Conservation (phyloP, 2,797 vertebrate species). For the Graptemys geographica region DNA sequence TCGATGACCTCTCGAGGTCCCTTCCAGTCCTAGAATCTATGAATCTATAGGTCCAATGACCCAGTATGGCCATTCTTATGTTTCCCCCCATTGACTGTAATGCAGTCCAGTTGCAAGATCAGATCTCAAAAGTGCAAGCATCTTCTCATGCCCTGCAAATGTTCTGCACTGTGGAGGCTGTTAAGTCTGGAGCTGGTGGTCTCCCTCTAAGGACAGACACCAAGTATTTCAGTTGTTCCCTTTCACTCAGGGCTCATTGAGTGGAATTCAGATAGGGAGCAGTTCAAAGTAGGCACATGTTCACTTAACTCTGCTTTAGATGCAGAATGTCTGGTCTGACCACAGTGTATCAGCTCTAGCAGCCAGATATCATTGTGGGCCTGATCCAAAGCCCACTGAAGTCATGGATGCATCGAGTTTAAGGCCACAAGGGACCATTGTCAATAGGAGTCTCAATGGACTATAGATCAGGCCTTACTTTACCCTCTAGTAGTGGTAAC, state of each 20-base stretch:
- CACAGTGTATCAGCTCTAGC: background rate
- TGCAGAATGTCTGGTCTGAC: background rate
- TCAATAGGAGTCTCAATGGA: background rate
- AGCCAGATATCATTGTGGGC: background rate
- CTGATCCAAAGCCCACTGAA: background rate
- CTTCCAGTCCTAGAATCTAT: too few relatives aligned
- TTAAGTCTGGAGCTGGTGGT: background rate
- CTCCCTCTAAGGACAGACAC: background rate
- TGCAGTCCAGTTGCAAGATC: background rate
- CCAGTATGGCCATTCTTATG: background rate
- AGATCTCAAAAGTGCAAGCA: background rate
- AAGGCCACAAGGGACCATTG: background rate
- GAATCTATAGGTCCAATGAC: background rate
- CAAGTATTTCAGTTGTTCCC: background rate
- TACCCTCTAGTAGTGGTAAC: background rate
- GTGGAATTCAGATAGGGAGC: background rate
- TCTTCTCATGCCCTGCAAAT: background rate
- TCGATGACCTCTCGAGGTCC: too few relatives aligned
- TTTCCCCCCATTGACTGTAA: background rate
- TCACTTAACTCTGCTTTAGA: background rate
- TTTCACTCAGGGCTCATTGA: background rate
- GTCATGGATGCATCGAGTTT: background rate
- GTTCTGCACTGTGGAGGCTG: background rate
- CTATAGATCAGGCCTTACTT: background rate
- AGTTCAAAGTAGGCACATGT: background rate